These are phyloP conservation scores for Drosophila bocki DNA, from an alignment of 1,140 invertebrate species.

Conservation along the genomic window DNA sequence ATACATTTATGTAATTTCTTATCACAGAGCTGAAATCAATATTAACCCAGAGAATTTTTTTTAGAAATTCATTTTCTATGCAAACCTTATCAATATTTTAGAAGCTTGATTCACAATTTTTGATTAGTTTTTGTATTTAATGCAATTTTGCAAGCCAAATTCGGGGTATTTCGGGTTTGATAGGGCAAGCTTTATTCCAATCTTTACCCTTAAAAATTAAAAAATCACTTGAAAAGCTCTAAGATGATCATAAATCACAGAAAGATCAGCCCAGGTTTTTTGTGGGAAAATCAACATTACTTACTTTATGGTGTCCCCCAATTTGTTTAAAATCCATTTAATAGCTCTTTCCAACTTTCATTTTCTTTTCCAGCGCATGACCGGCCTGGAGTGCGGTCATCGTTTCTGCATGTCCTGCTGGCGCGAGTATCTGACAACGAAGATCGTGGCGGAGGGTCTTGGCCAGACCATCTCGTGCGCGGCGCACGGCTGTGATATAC, in stretches of 20 bases:
- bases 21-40: slow-evolving; percentile 6
- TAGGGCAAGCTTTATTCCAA: too few species aligned
- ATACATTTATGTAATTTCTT: not conserved
- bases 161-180: not conserved
- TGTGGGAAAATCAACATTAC: not conserved
- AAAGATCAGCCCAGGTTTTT: not conserved
- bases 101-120: slow-evolving; percentile 21
- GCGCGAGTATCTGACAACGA: slow-evolving; percentile 98
- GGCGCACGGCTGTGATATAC: slow-evolving; percentile 95
- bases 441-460: slow-evolving; percentile 99
- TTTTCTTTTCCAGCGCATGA: slow-evolving; percentile 91
- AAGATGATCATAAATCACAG: not conserved
- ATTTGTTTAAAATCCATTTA: not conserved
- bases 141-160: not conserved
- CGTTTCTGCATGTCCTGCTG: slow-evolving; percentile 97
- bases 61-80: slow-evolving; percentile 13
- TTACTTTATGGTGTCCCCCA: too few species aligned
- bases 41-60: slow-evolving; percentile 4
- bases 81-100: slow-evolving; percentile 16
- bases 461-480: slow-evolving; percentile 98
- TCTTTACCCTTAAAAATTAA: too few species aligned
- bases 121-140: slow-evolving; percentile 20
- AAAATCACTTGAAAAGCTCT: too few species aligned
- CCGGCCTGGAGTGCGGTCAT: slow-evolving; percentile 98
- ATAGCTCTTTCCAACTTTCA: not conserved